These are phyloP conservation scores for Betta splendens DNA, from an alignment of 2,797 vertebrate genomes.

Conservation along the genomic window DNA sequence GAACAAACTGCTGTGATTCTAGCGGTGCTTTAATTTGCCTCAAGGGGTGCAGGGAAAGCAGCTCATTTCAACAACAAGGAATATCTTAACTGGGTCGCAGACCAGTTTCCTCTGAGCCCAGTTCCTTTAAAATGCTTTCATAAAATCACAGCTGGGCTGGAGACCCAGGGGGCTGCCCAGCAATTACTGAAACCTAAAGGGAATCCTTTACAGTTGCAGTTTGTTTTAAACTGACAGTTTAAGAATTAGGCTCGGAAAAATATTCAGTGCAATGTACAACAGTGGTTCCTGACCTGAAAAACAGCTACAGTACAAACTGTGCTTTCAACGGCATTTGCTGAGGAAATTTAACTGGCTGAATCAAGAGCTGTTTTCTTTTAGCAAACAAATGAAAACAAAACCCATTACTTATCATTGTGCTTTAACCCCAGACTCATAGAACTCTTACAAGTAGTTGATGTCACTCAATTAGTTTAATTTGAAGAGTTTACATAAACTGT, in stretches of 20 bases:
- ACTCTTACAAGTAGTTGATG: no score
- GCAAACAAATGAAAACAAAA: no score
- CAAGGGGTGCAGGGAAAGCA: constrained; percentile 7
- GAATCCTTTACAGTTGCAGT: constrained; percentile 13
- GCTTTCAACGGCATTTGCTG: no score
- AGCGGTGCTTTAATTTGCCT: constrained; percentile 33
- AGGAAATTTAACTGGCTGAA: no score
- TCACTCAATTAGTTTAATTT: no score
- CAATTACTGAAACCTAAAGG: constrained; percentile 28
- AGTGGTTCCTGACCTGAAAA: background rate
- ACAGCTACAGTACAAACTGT: no score
- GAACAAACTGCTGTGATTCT: constrained; percentile 40
- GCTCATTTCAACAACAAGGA: constrained; percentile 34
- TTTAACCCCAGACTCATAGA: no score
- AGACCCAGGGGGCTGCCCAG: constrained; percentile 8
- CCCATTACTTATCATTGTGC: no score
- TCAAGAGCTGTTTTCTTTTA: no score
- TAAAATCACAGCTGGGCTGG: constrained; percentile 16
- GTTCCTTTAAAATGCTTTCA: constrained; percentile 26
- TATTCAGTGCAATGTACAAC: background rate
- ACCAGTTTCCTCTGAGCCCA: constrained; percentile 21
- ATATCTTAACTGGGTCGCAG: constrained; percentile 37
- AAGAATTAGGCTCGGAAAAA: background rate
- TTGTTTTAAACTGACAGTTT: constrained; percentile 4
- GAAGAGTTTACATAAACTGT: no score